These are phyloP conservation scores for Drosophila hamatofila DNA, from an alignment of 2,888 invertebrate species.

Conservation along the genomic window DNA sequence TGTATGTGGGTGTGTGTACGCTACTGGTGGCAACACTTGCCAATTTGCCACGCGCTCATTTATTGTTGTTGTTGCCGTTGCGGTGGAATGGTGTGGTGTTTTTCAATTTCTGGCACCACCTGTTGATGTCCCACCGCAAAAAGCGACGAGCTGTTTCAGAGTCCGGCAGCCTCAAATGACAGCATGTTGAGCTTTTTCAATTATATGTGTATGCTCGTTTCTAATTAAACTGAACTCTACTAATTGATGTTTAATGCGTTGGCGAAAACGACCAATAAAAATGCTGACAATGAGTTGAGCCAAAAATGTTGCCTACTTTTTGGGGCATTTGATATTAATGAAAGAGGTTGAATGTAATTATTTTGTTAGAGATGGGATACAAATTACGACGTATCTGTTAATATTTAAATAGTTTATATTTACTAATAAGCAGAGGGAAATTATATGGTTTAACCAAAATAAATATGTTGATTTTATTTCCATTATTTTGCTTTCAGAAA, in stretches of 20 bases:
- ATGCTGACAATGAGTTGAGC: constrained; percentile 26
- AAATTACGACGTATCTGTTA: background rate
- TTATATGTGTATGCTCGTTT: constrained; percentile 55
- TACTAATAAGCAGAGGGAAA: constrained; percentile 29
- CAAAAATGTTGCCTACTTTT: constrained; percentile 31
- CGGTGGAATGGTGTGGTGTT: constrained; percentile 26
- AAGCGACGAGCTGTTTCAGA: constrained; percentile 18
- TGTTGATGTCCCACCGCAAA: constrained; percentile 48
- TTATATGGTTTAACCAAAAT: background rate
- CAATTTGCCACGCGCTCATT: constrained; percentile 47
- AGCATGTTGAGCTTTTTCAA: constrained; percentile 56
- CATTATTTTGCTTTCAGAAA: too few species aligned
- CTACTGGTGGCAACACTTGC: constrained; percentile 57
- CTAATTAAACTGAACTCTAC: constrained; percentile 56
- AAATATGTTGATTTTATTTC: too few species aligned
- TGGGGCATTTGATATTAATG: constrained; percentile 9
- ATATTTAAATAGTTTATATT: too few species aligned
- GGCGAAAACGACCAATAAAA: constrained; percentile 7
- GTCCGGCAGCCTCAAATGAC: constrained; percentile 27
- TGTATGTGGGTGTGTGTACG: constrained; percentile 32
- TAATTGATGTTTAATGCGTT: constrained; percentile 46
- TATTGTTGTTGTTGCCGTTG: background rate
- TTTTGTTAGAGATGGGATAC: background rate
- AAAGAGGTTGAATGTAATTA: background rate
- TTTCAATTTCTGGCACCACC: constrained; percentile 68